Evolutionary conservation across 2,797 vertebrate species (phyloP).

Genomic region (Poeciliopsis paucimaculata): DNA sequence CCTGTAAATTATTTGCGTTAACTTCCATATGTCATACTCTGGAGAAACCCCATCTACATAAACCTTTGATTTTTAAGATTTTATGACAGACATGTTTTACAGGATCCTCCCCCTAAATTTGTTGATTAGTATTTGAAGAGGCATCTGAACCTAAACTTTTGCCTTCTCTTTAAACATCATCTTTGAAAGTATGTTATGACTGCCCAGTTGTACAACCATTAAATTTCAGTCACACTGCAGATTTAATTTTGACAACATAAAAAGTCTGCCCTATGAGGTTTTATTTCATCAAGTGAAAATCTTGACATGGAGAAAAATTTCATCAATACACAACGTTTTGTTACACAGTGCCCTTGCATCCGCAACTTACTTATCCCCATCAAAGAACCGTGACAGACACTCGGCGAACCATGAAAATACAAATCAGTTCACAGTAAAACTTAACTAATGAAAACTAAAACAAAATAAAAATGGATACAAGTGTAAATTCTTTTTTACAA

Average conservation of each 20-base stretch:
- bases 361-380: constrained; percentile 41
- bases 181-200: not conserved
- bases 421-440: constrained; percentile 79
- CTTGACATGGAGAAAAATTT: constrained; percentile 54
- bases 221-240: not conserved
- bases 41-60: not conserved
- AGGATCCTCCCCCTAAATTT: not conserved
- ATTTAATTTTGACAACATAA: constrained; percentile 14
- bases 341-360: constrained; percentile 63
- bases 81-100: not conserved
- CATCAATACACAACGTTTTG: constrained; percentile 76
- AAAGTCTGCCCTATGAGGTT: constrained; percentile 76
- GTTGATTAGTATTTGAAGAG: not conserved
- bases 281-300: constrained; percentile 73
- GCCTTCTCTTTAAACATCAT: not conserved
- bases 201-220: not conserved
- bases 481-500: constrained; percentile 66
- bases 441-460: constrained; percentile 78
- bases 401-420: constrained; percentile 78
- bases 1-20: not conserved
- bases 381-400: constrained; percentile 60
- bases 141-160: not conserved
- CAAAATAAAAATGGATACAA: constrained; percentile 74
- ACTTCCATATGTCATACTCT: not conserved
- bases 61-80: not conserved